Evolutionary conservation across 2,888 invertebrate species (phyloP).

Genomic region (Apoda limacodes): DNA sequence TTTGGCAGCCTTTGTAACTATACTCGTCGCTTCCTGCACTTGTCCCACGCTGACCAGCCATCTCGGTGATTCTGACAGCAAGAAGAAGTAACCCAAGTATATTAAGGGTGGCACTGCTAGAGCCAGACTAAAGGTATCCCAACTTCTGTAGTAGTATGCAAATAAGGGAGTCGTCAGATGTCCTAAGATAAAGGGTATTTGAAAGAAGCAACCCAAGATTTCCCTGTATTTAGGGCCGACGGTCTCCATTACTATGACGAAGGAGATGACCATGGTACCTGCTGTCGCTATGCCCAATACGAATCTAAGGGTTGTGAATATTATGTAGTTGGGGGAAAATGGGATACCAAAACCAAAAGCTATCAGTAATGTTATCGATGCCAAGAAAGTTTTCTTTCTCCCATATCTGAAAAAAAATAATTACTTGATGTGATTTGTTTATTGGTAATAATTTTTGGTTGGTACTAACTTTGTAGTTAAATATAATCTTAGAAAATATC

Average conservation of each 20-base stretch:
- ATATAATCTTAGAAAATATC: background rate
- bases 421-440: background rate
- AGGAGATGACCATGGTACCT: slow-evolving; percentile 84
- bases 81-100: slow-evolving; percentile 75
- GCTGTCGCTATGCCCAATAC: slow-evolving; percentile 80
- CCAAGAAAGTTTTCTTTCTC: slow-evolving; percentile 77
- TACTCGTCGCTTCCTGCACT: slow-evolving; percentile 71
- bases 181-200: slow-evolving; percentile 76
- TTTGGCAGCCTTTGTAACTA: slow-evolving; percentile 76
- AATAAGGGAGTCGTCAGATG: slow-evolving; percentile 74
- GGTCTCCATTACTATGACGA: slow-evolving; percentile 76
- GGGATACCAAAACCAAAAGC: slow-evolving; percentile 75
- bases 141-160: slow-evolving; percentile 73
- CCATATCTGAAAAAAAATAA: slow-evolving; percentile 72
- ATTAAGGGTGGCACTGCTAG: slow-evolving; percentile 71
- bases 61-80: slow-evolving; percentile 83
- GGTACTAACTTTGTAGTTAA: background rate
- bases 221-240: slow-evolving; percentile 68
- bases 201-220: slow-evolving; percentile 71
- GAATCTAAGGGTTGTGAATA: slow-evolving; percentile 75
- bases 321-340: slow-evolving; percentile 69
- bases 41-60: slow-evolving; percentile 82
- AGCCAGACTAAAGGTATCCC: slow-evolving; percentile 74
- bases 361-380: slow-evolving; percentile 75
- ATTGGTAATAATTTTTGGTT: background rate